Evolutionary conservation across 2,797 vertebrate species (phyloP).

Genomic region (Sorex maritimensis): DNA sequence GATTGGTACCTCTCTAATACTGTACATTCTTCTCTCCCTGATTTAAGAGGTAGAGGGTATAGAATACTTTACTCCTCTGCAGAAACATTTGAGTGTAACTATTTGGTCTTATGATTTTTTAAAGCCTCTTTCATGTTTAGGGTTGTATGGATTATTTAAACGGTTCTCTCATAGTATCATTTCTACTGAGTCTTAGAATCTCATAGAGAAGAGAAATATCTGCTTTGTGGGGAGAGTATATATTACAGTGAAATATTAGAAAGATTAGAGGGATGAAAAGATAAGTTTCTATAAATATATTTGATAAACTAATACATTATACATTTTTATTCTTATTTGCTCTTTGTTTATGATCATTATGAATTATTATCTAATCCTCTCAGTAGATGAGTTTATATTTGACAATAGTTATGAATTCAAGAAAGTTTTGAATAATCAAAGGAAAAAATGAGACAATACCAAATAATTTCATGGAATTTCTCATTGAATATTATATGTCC

Average conservation of each 20-base stretch:
- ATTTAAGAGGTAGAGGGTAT: neutral
- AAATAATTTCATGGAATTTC: constrained; percentile 8
- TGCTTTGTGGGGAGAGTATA: neutral
- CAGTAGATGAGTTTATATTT: neutral
- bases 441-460: neutral
- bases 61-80: neutral
- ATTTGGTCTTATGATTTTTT: neutral
- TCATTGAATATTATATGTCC: neutral
- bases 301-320: neutral
- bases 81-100: neutral
- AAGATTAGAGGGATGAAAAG: constrained; percentile 19
- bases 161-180: neutral
- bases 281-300: neutral
- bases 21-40: neutral
- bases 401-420: neutral
- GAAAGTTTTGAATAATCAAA: constrained; percentile 8
- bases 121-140: constrained; percentile 8
- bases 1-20: neutral
- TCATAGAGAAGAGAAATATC: neutral
- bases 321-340: constrained; percentile 42
- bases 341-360: constrained; percentile 1
- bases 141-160: neutral
- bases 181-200: neutral
- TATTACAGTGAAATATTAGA: neutral
- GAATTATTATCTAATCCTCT: constrained; percentile 8